These are phyloP conservation scores for Merluccius polli DNA, from an alignment of 2,797 vertebrate species.

Conservation along the genomic window DNA sequence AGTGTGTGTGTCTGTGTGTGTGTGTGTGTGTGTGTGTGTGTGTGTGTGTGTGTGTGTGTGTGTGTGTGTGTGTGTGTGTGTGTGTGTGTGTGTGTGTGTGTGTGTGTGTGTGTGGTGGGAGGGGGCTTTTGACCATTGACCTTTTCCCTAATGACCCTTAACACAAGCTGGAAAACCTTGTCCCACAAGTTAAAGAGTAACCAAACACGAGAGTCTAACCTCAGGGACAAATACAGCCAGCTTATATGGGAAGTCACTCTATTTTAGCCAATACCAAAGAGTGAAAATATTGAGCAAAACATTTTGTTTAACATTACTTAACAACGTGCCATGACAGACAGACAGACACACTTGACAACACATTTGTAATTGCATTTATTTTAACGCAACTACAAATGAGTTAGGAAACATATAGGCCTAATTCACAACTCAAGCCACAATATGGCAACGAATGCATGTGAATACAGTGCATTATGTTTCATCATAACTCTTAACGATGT, in stretches of 20 bases:
- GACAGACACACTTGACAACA: too few species aligned
- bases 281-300: too few species aligned
- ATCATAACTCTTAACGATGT: too few species aligned
- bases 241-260: neutral
- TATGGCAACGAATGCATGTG: neutral
- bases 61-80: neutral
- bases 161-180: neutral
- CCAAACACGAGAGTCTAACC: neutral
- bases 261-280: too few species aligned
- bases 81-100: neutral
- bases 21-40: constrained; percentile 5
- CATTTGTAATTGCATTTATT: too few species aligned
- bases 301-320: too few species aligned
- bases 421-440: neutral
- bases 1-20: neutral
- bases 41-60: neutral
- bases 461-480: neutral
- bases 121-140: neutral
- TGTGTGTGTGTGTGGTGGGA: neutral
- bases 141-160: neutral
- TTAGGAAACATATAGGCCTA: too few species aligned
- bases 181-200: constrained; percentile 3
- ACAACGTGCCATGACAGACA: too few species aligned
- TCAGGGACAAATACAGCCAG: neutral
- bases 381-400: too few species aligned